A percentile compares a stretch with the other conserved stretches of the same genome.
Conservation (phyloP, 2,113 vertebrate genomes). For the Pithys albifrons region DNA sequence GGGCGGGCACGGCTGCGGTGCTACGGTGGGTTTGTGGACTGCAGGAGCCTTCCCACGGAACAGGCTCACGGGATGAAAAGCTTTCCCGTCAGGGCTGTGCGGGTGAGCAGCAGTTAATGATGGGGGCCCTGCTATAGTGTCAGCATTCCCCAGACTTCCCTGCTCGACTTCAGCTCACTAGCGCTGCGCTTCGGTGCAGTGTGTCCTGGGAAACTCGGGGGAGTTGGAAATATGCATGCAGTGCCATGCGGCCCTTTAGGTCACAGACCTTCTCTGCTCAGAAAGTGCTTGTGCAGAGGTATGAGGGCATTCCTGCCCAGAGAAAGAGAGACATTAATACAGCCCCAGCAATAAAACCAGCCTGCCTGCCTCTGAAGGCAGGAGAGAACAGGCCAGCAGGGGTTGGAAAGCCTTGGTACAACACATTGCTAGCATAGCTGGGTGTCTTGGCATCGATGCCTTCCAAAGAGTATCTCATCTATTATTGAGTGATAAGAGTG, state of each 20-base stretch:
- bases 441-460: accelerated
- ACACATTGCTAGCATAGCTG: neutral
- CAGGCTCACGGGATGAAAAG: accelerated
- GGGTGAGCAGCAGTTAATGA: accelerated
- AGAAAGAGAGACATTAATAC: neutral
- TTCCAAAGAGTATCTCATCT: neutral
- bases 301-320: neutral
- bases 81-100: neutral
- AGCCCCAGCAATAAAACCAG: neutral
- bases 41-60: neutral
- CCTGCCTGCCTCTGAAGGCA: neutral
- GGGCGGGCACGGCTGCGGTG: too few species aligned
- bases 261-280: neutral
- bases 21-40: too few species aligned
- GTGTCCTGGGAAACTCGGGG: neutral
- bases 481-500: too few species aligned
- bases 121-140: accelerated
- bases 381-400: neutral
- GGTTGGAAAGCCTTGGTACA: neutral
- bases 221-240: accelerated
- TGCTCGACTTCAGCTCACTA: accelerated
- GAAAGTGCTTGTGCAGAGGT: neutral
- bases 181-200: neutral
- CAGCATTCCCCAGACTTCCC: neutral
- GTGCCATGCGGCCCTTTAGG: neutral